Evolutionary conservation across 2,113 vertebrate genomes (phyloP).

Genomic region (Mus pahari): DNA sequence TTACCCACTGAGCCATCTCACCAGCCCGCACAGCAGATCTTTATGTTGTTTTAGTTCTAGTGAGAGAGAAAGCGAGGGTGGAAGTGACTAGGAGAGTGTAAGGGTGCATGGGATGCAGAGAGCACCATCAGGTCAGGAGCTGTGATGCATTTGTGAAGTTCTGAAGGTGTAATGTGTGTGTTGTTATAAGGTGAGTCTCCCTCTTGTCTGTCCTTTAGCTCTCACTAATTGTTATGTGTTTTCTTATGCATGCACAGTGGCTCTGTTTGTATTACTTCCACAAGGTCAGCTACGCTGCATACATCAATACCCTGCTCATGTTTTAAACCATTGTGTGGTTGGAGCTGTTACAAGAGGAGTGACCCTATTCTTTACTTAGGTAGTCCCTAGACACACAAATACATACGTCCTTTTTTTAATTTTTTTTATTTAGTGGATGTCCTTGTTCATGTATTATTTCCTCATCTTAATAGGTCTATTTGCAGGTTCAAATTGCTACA

Average conservation of each 20-base stretch:
- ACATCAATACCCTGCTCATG: neutral
- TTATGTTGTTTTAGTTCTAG: neutral
- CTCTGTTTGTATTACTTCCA: neutral
- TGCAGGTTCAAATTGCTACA: neutral
- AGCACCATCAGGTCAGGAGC: neutral
- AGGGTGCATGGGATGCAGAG: neutral
- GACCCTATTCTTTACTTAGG: neutral
- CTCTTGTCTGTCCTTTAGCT: neutral
- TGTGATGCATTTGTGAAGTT: neutral
- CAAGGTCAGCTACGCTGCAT: neutral
- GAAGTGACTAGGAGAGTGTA: neutral
- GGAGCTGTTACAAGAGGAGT: neutral
- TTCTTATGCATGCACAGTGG: neutral
- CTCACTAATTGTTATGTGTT: neutral
- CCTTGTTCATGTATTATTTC: neutral
- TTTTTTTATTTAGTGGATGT: neutral
- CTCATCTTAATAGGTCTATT: neutral
- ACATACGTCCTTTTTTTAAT: neutral
- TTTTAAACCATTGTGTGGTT: neutral
- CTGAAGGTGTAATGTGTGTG: neutral
- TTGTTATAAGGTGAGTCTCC: neutral
- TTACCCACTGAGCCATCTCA: too few species aligned
- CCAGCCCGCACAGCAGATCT: neutral
- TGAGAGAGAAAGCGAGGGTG: neutral
- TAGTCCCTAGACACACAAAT: neutral